A percentile compares a stretch with the other conserved stretches of the same genome.
phyloP scores from a whole-genome alignment of 1,140 invertebrate species.

The Aporrectodea caliginosa region DNA sequence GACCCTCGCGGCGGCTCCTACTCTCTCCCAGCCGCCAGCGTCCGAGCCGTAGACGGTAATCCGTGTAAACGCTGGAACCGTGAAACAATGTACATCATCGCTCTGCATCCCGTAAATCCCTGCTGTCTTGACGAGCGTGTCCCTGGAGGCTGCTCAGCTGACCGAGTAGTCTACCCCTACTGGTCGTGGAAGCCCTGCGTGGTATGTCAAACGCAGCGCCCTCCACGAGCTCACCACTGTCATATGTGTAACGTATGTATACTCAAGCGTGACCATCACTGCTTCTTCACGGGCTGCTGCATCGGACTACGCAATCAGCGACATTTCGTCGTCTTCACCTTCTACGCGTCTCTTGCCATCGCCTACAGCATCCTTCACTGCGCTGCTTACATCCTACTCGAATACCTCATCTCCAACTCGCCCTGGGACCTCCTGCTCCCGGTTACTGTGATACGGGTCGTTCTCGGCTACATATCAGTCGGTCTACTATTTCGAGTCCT shows the following conservation, averaged over 20 bases:
- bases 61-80: neutral
- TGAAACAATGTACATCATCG: constrained; percentile 26
- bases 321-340: constrained; percentile 66
- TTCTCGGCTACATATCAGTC: constrained; percentile 15
- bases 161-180: constrained; percentile 29
- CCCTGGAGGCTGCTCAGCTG: neutral
- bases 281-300: constrained; percentile 83
- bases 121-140: neutral
- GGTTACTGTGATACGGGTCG: constrained; percentile 18
- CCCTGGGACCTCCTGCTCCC: constrained; percentile 26
- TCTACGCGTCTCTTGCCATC: constrained; percentile 25
- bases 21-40: constrained; percentile 7
- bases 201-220: constrained; percentile 26
- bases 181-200: constrained; percentile 34
- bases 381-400: constrained; percentile 14
- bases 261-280: constrained; percentile 79
- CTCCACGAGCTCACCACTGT: constrained; percentile 45
- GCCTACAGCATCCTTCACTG: constrained; percentile 25
- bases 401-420: constrained; percentile 13
- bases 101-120: constrained; percentile 3
- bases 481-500: constrained; percentile 7
- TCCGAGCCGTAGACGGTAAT: constrained; percentile 6
- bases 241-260: constrained; percentile 40
- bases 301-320: constrained; percentile 82
- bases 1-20: neutral